These are phyloP conservation scores for Aleiodes leptofemur DNA, from an alignment of 2,888 invertebrate genomes.

Conservation along the genomic window DNA sequence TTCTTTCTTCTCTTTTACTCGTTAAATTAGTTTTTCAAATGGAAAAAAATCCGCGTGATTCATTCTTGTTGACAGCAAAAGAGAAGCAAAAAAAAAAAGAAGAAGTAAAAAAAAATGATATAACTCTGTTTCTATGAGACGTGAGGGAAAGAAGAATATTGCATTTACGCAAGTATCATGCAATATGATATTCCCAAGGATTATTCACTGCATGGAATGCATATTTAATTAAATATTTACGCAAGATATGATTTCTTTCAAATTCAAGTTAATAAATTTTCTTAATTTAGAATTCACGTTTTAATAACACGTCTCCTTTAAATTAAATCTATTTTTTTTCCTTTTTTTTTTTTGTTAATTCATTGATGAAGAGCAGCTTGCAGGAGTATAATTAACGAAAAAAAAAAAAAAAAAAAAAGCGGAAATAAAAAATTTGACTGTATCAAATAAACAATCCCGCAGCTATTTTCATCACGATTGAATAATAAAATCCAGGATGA, in stretches of 20 bases:
- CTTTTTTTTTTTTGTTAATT: too few species aligned
- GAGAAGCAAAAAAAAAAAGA: too few species aligned
- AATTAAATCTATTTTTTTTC: too few species aligned
- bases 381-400: too few species aligned
- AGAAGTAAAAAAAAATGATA: not conserved
- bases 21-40: not conserved
- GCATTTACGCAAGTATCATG: conserved; percentile 14
- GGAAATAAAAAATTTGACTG: too few species aligned
- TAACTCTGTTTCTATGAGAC: conserved; percentile 1
- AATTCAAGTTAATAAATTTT: not conserved
- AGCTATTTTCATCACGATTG: too few species aligned
- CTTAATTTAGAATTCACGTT: not conserved
- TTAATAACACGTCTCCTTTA: too few species aligned
- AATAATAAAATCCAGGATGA: too few species aligned
- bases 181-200: conserved; percentile 30
- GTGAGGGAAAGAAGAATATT: conserved; percentile 10
- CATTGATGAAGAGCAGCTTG: too few species aligned
- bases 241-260: not conserved
- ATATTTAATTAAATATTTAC: conserved; percentile 29
- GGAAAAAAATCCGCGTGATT: conserved; percentile 8
- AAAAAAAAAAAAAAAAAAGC: too few species aligned
- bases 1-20: conserved; percentile 3
- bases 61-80: conserved; percentile 12
- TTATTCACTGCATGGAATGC: conserved; percentile 13
- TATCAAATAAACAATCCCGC: too few species aligned